These are phyloP conservation scores for Rhyacophila evoluta DNA, from an alignment of 2,888 invertebrate species.

Conservation along the genomic window DNA sequence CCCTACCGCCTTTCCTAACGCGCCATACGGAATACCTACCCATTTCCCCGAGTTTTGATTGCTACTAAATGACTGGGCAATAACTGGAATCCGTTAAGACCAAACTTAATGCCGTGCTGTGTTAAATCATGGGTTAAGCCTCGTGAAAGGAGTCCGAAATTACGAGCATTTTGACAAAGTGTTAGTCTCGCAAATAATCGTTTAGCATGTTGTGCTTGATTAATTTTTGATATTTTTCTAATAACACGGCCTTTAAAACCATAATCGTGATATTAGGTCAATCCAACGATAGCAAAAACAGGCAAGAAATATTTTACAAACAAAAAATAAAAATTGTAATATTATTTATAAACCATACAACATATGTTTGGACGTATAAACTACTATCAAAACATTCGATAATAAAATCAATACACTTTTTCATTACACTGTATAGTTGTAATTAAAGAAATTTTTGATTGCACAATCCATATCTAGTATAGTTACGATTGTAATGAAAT, in stretches of 20 bases:
- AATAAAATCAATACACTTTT: too few species aligned
- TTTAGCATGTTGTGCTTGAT: conserved; percentile 14
- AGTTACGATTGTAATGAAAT: too few species aligned
- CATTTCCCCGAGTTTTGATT: background rate
- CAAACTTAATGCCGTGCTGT: conserved; percentile 16
- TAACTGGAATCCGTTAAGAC: background rate
- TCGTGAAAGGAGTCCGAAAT: conserved; percentile 2
- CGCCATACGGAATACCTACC: conserved; percentile 7
- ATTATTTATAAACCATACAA: too few species aligned
- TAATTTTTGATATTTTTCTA: background rate
- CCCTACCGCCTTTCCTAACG: background rate
- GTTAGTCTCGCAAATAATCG: conserved; percentile 10
- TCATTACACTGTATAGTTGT: too few species aligned
- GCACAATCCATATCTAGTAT: too few species aligned
- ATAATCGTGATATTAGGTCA: background rate
- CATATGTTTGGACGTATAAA: too few species aligned
- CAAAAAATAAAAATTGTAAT: too few species aligned
- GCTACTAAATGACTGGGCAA: conserved; percentile 26
- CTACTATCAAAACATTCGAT: too few species aligned
- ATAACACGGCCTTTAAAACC: background rate
- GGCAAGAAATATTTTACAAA: too few species aligned
- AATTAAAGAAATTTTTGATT: too few species aligned
- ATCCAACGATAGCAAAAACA: background rate
- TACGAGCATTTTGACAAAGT: conserved; percentile 5
- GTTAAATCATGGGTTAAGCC: background rate